Base-by-base conservation (phyloP, 2,888 invertebrate genomes). In the Spialia ferax region DNA sequence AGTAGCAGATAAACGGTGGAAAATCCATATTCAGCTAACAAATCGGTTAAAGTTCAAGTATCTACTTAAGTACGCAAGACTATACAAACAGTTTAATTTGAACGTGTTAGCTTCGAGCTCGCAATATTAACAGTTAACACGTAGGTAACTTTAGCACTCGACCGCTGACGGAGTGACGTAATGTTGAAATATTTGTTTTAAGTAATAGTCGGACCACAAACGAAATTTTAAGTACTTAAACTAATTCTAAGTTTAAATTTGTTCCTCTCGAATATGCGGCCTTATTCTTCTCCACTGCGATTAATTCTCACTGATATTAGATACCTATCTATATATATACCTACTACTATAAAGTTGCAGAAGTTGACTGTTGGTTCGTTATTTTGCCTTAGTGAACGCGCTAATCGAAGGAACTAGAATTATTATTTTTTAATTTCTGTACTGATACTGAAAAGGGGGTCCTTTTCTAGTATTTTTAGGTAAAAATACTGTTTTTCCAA, bases 111-210 rank as follows among this genome's bases (percentile, higher is more conserved):
- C 32, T 66, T 42, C 38, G 23, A 60, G 45, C 66, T 66, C 29
- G 60, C 60, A 66, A 66, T 66, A 66, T 66, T 65, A 65, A 60
- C 65, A 66, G 60, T 60, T 66, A 60, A 60, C 66, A 42, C 59
- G 59, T 50, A 66, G 52, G 65, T 60, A 60, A 60, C 65, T 66
- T 59, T 66, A 42, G 59, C 65, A 52, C 59, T 66, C 59, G 54
- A 50, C 65, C 65, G 59, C 65, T 66, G 52, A 60, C 65, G 22
- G 57, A 65, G 64, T 66, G 59, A 66, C 65, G 65, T 65, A 64
- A 57, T 64, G 64, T 38, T 52, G 65, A 52, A 65, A 38, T 65
- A 65, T 65, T 65, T 65, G 65, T 42, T 38, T 38, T 52, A n/a
- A 52, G 23, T 18, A 23, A 23, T 13, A 7, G 20, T 38, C 18